Evolutionary conservation across 2,888 invertebrate genomes (phyloP).

Genomic region (Hyposoter dolosus): DNA sequence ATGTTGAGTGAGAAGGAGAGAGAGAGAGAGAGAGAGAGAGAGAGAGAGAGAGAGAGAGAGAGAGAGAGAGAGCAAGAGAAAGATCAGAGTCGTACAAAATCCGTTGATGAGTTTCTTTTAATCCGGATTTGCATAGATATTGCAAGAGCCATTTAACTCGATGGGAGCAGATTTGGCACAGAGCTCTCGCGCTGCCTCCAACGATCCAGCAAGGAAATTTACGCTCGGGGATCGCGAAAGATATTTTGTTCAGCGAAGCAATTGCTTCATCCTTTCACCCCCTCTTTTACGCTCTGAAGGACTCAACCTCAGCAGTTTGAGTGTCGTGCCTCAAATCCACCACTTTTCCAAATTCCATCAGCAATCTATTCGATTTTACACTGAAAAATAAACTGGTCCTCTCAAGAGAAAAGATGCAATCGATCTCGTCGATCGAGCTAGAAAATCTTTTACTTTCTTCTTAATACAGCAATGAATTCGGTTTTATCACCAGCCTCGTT

Average conservation of each 20-base stretch:
- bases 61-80: background rate
- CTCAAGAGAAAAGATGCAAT: slow-evolving; percentile 1
- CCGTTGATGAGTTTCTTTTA: slow-evolving; percentile 58
- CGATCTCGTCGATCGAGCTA: slow-evolving; percentile 27
- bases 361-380: slow-evolving; percentile 39
- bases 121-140: slow-evolving; percentile 65
- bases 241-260: slow-evolving; percentile 48
- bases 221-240: slow-evolving; percentile 25
- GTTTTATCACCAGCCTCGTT: background rate
- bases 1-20: background rate
- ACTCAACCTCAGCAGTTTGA: background rate
- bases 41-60: background rate
- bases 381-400: slow-evolving; percentile 35
- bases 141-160: slow-evolving; percentile 56
- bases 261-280: slow-evolving; percentile 20
- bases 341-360: slow-evolving; percentile 50
- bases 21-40: background rate
- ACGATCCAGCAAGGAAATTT: slow-evolving; percentile 32
- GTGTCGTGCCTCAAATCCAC: slow-evolving; percentile 30
- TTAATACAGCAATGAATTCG: slow-evolving; percentile 9
- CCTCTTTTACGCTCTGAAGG: background rate
- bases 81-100: slow-evolving; percentile 18
- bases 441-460: background rate
- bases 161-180: slow-evolving; percentile 39
- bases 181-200: slow-evolving; percentile 17